Conservation (phyloP, 2,888 invertebrate species). For the Orchesellides sinensis region DNA sequence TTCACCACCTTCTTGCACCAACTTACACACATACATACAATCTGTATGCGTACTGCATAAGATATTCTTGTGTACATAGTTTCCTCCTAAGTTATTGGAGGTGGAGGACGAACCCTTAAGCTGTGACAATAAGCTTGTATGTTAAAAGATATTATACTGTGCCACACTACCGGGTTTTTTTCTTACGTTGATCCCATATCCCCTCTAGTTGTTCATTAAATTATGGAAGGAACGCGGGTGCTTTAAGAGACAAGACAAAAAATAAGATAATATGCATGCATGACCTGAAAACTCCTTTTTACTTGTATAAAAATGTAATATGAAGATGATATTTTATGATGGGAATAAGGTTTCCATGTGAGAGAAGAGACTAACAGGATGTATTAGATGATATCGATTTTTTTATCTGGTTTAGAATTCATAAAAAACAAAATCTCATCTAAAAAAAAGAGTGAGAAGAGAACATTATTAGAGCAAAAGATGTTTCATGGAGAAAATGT, state of each 20-base stretch:
- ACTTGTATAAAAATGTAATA: neutral
- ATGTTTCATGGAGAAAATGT: neutral
- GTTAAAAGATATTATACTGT: neutral
- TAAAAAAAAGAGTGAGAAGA: neutral
- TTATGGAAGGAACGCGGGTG: constrained; percentile 30
- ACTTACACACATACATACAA: too few relatives aligned
- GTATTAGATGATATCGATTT: neutral
- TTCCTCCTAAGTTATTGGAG: neutral
- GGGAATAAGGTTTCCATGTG: too few relatives aligned
- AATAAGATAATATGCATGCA: constrained; percentile 51
- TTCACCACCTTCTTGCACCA: constrained; percentile 12
- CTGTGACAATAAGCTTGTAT: neutral
- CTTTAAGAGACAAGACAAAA: too few relatives aligned
- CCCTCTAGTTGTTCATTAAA: constrained; percentile 29
- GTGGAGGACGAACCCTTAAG: neutral
- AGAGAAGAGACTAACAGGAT: too few relatives aligned
- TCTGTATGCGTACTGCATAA: too few relatives aligned
- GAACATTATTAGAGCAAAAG: neutral
- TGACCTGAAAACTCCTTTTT: constrained; percentile 26
- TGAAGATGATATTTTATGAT: neutral
- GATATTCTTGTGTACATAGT: too few relatives aligned
- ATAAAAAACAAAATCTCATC: constrained; percentile 14
- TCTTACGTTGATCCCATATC: constrained; percentile 13
- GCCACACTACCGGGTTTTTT: neutral
- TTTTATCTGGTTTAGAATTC: neutral